Conservation (phyloP, 2,888 invertebrate species). For the Abscondita cerata region DNA sequence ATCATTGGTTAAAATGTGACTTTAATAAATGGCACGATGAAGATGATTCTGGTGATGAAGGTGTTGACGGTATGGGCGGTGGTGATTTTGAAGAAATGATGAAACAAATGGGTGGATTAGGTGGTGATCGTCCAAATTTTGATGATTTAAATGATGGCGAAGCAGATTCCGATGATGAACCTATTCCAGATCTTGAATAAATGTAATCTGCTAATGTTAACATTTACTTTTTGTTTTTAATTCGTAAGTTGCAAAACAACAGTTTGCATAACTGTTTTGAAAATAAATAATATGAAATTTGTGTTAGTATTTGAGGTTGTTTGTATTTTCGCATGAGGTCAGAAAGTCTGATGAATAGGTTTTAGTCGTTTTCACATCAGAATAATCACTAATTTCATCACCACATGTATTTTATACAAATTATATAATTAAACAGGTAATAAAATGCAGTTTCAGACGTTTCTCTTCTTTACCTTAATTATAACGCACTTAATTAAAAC, state of each 20-base stretch:
- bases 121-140: slow-evolving; percentile 68
- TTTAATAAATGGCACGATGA: slow-evolving; percentile 99
- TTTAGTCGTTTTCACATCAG: neutral
- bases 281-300: neutral
- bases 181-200: slow-evolving; percentile 76
- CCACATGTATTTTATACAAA: neutral
- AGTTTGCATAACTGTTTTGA: slow-evolving; percentile 6
- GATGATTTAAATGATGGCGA: slow-evolving; percentile 73
- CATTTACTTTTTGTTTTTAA: slow-evolving; percentile 15
- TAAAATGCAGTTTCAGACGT: neutral
- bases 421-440: slow-evolving; percentile 5
- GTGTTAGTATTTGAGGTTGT: neutral
- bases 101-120: slow-evolving; percentile 73
- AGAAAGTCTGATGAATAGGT: neutral
- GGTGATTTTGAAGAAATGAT: slow-evolving; percentile 76
- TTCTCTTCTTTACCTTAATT: neutral
- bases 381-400: neutral
- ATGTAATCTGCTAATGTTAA: slow-evolving; percentile 24
- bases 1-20: slow-evolving; percentile 96
- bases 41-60: slow-evolving; percentile 89
- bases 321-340: neutral
- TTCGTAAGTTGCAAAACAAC: slow-evolving; percentile 1
- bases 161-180: slow-evolving; percentile 82
- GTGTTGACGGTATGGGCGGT: slow-evolving; percentile 57
- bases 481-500: too few species aligned